Evolutionary conservation across 37 sponge, comb jelly and placozoan species (phyloP), one percentile per base, ranked within the genome.

Genomic region (Ephydatia muelleri): DNA sequence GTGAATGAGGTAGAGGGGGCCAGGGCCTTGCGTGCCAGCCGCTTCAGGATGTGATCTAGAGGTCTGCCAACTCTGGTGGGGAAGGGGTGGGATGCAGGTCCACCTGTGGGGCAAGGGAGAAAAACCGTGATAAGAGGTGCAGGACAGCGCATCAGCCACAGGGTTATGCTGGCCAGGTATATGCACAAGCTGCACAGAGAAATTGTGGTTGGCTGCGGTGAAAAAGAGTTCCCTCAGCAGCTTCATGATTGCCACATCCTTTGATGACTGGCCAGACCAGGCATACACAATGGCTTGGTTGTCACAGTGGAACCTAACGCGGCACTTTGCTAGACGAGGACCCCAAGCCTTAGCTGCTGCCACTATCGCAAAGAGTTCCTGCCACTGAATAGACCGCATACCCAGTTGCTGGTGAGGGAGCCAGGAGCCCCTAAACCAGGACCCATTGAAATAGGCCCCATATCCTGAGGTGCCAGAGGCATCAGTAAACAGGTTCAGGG

Each of bases 401-500:
- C 3, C 21, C 25, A 80, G 67, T 35, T 49, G 73, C 39, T 82
- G 83, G 4, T 31, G 47, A 5, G 73, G 75, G 30, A 67, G 6
- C 89, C 89, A 89, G 22, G 40, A 26, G 6, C 68, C 73, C 22
- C 40, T 28, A 66, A 90, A 67, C 86, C 90, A 90, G 3, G 38
- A n/a, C 47, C 70, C 65, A 23, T n/a, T 27, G 76, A 77, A 84
- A 29, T 65, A 75, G 25, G 85, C 85, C 27, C 90, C 86, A 29
- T 30, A 85, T 0, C 86, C 90, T 16, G 21, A 28, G 13, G 64
- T 48, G 23, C 79, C 82, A 22, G 76, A 84, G 0, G 90, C 90
- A 72, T 90, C 90, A 0, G 86, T 85, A n/a, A 73, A 85, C 48
- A 89, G 66, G 23, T 85, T 38, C 31, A 75, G 8, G 28, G 65